Evolutionary conservation across 2,797 vertebrate species (phyloP).

Genomic region (Sebastiscus tertius): DNA sequence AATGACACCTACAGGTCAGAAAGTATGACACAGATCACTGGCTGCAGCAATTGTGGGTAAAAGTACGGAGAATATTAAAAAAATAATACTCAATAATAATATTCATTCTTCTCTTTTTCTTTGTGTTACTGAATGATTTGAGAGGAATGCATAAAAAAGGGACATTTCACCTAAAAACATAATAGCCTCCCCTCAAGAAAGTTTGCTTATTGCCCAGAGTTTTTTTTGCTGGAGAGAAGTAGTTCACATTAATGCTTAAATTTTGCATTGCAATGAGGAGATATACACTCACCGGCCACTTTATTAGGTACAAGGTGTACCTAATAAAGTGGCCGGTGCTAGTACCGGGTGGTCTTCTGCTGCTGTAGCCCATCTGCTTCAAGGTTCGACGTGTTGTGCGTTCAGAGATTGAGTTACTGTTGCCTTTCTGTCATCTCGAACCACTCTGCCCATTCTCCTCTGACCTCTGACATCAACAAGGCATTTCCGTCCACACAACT

Average conservation of each 20-base stretch:
- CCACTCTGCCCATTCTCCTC: too few species aligned
- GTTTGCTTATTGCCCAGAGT: background rate
- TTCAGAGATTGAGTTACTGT: too few species aligned
- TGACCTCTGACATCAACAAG: too few species aligned
- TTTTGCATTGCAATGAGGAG: too few species aligned
- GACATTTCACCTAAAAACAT: background rate
- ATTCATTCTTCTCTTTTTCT: background rate
- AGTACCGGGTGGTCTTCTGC: too few species aligned
- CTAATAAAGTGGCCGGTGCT: too few species aligned
- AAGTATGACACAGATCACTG: background rate
- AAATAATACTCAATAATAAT: background rate
- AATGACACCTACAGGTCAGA: conserved; percentile 10
- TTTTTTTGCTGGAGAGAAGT: background rate
- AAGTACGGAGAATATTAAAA: background rate
- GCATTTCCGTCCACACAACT: too few species aligned
- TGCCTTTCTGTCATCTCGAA: too few species aligned
- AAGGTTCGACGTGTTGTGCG: too few species aligned
- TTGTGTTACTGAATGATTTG: background rate
- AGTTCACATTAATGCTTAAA: background rate
- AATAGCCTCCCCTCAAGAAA: background rate
- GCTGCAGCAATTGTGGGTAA: background rate
- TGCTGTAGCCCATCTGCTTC: too few species aligned
- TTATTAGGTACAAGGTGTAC: too few species aligned
- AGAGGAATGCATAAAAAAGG: background rate
- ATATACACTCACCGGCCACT: too few species aligned